These are phyloP conservation scores for Caiman crocodilus DNA, from an alignment of 2,797 vertebrate species.

Conservation along the genomic window DNA sequence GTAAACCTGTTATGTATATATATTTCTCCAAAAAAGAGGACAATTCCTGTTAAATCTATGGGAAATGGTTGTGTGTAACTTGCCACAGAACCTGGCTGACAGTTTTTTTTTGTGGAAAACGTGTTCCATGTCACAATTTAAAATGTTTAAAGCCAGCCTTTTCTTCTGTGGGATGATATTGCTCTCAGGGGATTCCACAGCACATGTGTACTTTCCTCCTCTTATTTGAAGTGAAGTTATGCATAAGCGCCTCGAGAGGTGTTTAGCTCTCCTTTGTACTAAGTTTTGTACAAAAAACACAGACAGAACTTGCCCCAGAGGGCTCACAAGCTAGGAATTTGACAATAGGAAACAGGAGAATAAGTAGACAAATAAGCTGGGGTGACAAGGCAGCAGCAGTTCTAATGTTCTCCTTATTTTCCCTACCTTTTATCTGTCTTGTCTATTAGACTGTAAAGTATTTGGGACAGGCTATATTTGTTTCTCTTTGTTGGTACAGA, in stretches of 20 bases:
- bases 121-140: neutral
- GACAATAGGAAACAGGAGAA: neutral
- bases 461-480: neutral
- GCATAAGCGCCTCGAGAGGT: neutral
- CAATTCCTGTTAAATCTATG: constrained; percentile 27
- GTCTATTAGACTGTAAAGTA: neutral
- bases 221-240: neutral
- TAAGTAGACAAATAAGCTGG: no score
- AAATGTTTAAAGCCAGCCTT: neutral
- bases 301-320: neutral
- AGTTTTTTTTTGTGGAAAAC: constrained; percentile 36
- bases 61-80: constrained; percentile 44
- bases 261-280: neutral
- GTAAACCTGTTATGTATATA: constrained; percentile 53
- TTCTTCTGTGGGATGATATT: neutral
- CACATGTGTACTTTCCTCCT: neutral
- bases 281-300: neutral
- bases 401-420: no score
- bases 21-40: constrained; percentile 47
- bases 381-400: no score
- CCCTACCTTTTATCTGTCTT: neutral
- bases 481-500: neutral
- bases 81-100: constrained; percentile 38
- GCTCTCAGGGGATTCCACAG: neutral
- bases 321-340: neutral